Conservation (phyloP, 2,797 vertebrate species). For the Aulostomus chinensis region DNA sequence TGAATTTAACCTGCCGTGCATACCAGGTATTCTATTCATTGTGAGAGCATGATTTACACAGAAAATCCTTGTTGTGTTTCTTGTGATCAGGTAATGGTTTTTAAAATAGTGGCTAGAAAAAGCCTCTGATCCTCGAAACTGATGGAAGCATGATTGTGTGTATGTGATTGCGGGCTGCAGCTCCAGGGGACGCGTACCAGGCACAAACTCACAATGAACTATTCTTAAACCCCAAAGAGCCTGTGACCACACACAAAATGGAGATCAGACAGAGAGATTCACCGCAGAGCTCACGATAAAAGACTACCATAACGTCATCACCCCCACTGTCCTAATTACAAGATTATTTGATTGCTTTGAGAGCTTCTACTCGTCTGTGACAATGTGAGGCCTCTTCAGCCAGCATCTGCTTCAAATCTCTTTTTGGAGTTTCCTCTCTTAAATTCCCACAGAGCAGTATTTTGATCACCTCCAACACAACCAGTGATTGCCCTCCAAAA, state of each 20-base stretch:
- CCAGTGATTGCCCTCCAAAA: slow-evolving; percentile 2
- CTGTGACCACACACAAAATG: slow-evolving; percentile 28
- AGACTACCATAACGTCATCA: slow-evolving; percentile 4
- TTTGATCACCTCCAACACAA: too few species aligned
- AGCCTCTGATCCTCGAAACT: too few species aligned
- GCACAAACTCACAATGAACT: slow-evolving; percentile 72
- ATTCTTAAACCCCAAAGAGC: slow-evolving; percentile 52
- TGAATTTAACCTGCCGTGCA: neutral
- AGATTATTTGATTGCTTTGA: slow-evolving; percentile 13
- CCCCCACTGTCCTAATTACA: neutral
- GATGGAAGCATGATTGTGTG: neutral
- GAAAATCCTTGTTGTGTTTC: too few species aligned
- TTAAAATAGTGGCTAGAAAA: too few species aligned
- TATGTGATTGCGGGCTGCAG: slow-evolving; percentile 6
- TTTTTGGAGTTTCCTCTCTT: too few species aligned
- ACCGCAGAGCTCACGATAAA: slow-evolving; percentile 17
- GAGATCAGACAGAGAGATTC: slow-evolving; percentile 28
- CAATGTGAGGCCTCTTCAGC: slow-evolving; percentile 29
- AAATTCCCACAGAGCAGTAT: too few species aligned
- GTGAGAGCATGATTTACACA: too few species aligned
- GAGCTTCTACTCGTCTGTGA: slow-evolving; percentile 7
- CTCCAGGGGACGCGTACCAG: slow-evolving; percentile 63
- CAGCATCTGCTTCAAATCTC: slow-evolving; percentile 10
- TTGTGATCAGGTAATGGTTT: too few species aligned
- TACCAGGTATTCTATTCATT: slow-evolving; percentile 64